Conservation (phyloP, 2,888 invertebrate genomes). For the Eudasyphora cyanicolor region DNA sequence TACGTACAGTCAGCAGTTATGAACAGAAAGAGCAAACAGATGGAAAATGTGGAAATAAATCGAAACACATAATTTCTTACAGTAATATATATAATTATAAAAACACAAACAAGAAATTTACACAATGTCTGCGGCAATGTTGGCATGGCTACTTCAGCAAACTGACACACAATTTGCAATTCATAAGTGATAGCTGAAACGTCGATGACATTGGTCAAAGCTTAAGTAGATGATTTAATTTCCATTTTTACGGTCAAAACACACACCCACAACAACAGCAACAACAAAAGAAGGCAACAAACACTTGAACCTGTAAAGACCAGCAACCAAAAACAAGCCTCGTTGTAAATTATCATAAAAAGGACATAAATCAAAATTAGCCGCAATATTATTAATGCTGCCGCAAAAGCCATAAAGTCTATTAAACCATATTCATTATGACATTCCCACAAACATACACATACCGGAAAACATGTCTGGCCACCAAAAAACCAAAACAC, state of each 20-base stretch:
- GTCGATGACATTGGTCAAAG: neutral
- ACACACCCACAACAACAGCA: neutral
- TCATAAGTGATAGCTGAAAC: neutral
- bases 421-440: constrained; percentile 44
- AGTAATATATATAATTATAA: neutral
- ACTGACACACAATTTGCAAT: neutral
- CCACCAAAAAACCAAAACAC: constrained; percentile 2
- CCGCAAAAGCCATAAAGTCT: constrained; percentile 29
- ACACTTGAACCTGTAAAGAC: neutral
- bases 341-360: constrained; percentile 51
- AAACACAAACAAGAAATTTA: neutral
- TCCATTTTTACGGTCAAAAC: neutral
- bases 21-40: neutral
- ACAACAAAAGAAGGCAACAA: neutral
- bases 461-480: neutral
- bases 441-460: constrained; percentile 26
- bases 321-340: neutral
- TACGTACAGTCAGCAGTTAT: no score
- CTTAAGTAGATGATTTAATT: neutral
- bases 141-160: neutral
- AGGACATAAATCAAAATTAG: constrained; percentile 54
- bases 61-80: neutral
- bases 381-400: constrained; percentile 33
- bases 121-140: neutral
- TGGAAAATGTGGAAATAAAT: neutral